These are phyloP conservation scores for Chelonia mydas DNA, from an alignment of 2,797 vertebrate species.

Conservation along the genomic window DNA sequence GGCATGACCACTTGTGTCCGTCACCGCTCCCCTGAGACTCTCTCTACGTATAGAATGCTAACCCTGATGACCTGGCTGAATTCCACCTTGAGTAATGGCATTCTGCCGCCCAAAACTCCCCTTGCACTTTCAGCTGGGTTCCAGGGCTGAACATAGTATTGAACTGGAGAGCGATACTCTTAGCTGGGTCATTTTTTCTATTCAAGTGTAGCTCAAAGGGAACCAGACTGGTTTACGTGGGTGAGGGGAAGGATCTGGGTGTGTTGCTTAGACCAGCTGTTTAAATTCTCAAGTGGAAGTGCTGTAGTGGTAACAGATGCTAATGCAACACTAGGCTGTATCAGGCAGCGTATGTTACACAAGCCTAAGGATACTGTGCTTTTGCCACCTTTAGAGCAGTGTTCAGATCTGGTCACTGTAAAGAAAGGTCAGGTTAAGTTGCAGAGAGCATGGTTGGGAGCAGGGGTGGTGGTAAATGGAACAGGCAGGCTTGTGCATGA, in stretches of 20 bases:
- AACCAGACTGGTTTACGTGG: background rate
- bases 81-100: background rate
- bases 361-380: background rate
- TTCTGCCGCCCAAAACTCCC: background rate
- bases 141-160: slow-evolving; percentile 1
- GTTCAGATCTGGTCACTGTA: background rate
- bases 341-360: background rate
- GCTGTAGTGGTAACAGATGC: background rate
- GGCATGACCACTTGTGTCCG: background rate
- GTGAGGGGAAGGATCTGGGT: background rate
- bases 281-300: background rate
- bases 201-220: background rate
- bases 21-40: background rate
- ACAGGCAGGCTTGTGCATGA: background rate
- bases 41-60: background rate
- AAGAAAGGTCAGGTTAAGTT: background rate
- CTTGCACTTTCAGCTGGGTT: background rate
- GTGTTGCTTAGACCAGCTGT: background rate
- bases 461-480: background rate
- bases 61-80: background rate
- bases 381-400: background rate
- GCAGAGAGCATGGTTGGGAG: background rate
- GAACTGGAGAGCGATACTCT: slow-evolving; percentile 52
- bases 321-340: too few relatives aligned
- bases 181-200: slow-evolving; percentile 20